Conservation (phyloP, 2,888 invertebrate genomes). For the Tanypteryx hageni region DNA sequence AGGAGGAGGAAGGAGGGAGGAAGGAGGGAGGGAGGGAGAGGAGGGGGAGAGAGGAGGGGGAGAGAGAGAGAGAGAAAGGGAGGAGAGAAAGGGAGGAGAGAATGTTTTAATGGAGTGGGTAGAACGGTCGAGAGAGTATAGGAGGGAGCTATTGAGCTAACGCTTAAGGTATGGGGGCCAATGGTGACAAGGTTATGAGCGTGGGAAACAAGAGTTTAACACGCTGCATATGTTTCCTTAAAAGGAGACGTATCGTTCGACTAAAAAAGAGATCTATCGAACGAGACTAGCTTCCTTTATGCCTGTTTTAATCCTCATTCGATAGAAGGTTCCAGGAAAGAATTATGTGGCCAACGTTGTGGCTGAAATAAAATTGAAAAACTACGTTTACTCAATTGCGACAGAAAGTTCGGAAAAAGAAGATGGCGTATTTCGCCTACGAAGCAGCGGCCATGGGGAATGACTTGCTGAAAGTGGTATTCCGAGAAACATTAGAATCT, state of each 20-base stretch:
- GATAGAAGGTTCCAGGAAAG: too few species aligned
- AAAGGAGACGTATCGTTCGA: not conserved
- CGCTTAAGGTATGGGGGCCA: not conserved
- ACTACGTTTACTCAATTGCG: too few species aligned
- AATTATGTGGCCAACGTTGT: not conserved
- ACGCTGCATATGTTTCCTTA: conserved; percentile 26
- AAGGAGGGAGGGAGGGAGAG: not conserved
- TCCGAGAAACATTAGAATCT: too few species aligned
- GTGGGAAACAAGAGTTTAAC: conserved; percentile 34
- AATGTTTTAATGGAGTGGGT: not conserved
- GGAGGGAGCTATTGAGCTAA: not conserved
- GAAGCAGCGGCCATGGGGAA: too few species aligned
- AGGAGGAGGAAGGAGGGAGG: not conserved
- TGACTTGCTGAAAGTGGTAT: too few species aligned
- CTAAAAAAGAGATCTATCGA: not conserved
- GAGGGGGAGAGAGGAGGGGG: not conserved
- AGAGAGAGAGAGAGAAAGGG: not conserved
- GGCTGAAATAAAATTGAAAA: not conserved
- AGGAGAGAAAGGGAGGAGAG: not conserved
- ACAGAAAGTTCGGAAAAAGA: too few species aligned
- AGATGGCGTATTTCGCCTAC: too few species aligned
- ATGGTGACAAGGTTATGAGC: conserved; percentile 56
- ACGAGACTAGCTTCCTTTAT: not conserved
- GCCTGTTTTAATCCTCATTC: too few species aligned
- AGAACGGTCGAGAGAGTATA: not conserved